Conservation (phyloP, 2,888 invertebrate species). For the Cactoblastis cactorum region DNA sequence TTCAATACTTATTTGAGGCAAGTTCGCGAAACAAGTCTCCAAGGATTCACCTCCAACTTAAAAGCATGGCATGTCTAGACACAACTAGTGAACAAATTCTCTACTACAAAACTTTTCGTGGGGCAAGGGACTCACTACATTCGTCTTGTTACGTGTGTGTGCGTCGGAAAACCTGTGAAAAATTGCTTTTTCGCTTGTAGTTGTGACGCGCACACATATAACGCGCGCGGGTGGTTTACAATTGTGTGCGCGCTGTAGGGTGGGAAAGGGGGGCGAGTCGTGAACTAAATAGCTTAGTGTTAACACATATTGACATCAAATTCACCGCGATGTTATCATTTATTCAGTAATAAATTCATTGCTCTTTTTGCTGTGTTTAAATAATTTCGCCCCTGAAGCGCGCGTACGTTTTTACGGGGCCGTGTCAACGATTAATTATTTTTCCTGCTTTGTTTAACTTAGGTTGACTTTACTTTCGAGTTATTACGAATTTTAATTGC, state of each 20-base stretch:
- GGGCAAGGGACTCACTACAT: constrained; percentile 70
- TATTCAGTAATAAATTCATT: constrained; percentile 73
- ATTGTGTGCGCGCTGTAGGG: constrained; percentile 50
- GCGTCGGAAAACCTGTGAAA: constrained; percentile 68
- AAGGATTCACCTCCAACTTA: constrained; percentile 69
- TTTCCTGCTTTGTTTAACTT: constrained; percentile 67
- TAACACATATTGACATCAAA: constrained; percentile 80
- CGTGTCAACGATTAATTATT: constrained; percentile 66
- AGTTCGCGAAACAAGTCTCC: constrained; percentile 56
- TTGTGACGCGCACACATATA: constrained; percentile 43
- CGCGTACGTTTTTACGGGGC: constrained; percentile 39
- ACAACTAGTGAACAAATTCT: constrained; percentile 74
- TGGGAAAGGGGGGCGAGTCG: constrained; percentile 65
- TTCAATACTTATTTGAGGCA: constrained; percentile 37
- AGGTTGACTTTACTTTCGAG: constrained; percentile 62
- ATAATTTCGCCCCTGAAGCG: constrained; percentile 38
- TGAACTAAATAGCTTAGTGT: constrained; percentile 80
- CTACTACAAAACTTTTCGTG: constrained; percentile 75
- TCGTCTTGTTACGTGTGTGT: constrained; percentile 48
- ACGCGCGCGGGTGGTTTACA: constrained; percentile 29
- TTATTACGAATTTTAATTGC: constrained; percentile 71
- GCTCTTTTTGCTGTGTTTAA: constrained; percentile 57
- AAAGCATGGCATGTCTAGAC: constrained; percentile 76
- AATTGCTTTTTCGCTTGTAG: constrained; percentile 63
- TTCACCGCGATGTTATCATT: constrained; percentile 78